A percentile compares a stretch with the other conserved stretches of the same genome.
Conservation (phyloP, 2,888 invertebrate genomes). For the Drosophila conformis region DNA sequence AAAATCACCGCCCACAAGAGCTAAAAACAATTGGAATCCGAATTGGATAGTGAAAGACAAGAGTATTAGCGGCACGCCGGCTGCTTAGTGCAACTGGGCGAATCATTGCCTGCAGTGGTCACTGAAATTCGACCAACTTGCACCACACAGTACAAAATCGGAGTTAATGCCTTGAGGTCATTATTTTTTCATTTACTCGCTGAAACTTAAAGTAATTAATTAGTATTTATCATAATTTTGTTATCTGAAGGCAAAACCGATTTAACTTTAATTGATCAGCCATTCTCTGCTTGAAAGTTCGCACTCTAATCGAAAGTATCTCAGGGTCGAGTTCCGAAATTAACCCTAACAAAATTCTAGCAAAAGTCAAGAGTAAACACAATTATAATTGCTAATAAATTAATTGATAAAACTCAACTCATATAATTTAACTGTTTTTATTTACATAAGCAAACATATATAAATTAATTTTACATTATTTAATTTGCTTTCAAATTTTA, state of each 20-base stretch:
- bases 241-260: not conserved
- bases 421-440: not conserved
- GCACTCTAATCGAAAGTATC: not conserved
- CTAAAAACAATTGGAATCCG: conserved; percentile 43
- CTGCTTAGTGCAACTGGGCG: conserved; percentile 5
- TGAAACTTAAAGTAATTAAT: not conserved
- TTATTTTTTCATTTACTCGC: not conserved
- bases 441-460: not conserved
- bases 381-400: not conserved
- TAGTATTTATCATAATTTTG: not conserved
- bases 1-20: conserved; percentile 29
- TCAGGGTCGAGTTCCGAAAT: not conserved
- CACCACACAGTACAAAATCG: conserved; percentile 2
- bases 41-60: conserved; percentile 39
- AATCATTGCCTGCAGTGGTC: conserved; percentile 22
- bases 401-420: not conserved
- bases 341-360: not conserved
- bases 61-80: conserved; percentile 30
- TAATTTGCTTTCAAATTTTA: not conserved
- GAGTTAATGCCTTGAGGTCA: not conserved
- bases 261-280: not conserved
- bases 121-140: conserved; percentile 57
- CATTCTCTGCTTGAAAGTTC: not conserved
- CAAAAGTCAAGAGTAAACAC: not conserved
- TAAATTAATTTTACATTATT: not conserved